phyloP scores from a whole-genome alignment of 1,140 invertebrate genomes.

The Diprion similis region DNA sequence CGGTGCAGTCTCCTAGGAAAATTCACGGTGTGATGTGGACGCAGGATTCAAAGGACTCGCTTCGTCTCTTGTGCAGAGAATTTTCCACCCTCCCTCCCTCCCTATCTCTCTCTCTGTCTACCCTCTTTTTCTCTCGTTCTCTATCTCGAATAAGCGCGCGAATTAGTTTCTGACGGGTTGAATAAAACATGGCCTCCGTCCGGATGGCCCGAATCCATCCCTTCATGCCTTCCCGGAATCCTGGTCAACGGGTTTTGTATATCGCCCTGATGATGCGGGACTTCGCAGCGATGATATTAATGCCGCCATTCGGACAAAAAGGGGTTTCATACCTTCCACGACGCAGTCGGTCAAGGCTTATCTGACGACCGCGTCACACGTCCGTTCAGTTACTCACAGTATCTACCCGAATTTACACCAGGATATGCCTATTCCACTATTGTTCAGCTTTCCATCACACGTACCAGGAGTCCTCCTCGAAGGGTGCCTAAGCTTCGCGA shows the following conservation, averaged over 20 bases:
- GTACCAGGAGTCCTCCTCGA: too few species aligned
- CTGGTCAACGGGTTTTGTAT: neutral
- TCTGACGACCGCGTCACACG: neutral
- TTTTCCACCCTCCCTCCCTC: too few species aligned
- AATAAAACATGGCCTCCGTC: slow-evolving; percentile 4
- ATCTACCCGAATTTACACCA: neutral
- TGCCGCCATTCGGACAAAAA: neutral
- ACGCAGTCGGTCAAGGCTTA: neutral
- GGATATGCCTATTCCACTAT: too few species aligned
- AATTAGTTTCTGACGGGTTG: slow-evolving; percentile 2
- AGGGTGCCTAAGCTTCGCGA: too few species aligned
- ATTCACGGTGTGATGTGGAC: too few species aligned
- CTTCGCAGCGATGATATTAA: slow-evolving; percentile 1
- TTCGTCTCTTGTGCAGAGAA: too few species aligned
- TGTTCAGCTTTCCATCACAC: too few species aligned
- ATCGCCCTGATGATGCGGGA: neutral
- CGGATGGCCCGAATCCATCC: neutral
- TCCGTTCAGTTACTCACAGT: neutral
- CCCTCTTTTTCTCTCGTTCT: too few species aligned
- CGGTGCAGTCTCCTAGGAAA: too few species aligned
- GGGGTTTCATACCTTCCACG: neutral
- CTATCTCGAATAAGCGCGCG: neutral
- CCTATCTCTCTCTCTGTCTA: too few species aligned
- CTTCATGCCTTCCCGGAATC: neutral
- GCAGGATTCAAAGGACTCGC: too few species aligned